Percentiles rank a stretch among this genome's conserved stretches.
Evolutionary conservation across 2,888 invertebrate genomes (phyloP).

Genomic region (Cephus pygmeus): DNA sequence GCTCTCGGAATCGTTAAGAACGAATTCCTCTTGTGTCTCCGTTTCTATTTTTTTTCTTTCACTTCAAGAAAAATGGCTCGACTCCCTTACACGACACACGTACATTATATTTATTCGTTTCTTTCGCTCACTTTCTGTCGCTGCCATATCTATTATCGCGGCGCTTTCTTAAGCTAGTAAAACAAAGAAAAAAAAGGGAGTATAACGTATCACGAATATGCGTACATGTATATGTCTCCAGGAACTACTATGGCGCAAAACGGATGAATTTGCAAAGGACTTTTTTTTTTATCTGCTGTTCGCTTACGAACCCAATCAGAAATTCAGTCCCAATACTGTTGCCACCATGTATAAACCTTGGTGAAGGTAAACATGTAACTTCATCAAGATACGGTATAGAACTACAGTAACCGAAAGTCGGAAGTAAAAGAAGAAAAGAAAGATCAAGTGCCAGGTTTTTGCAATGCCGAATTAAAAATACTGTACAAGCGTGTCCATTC

Average conservation of each 20-base stretch:
- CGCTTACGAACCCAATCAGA: too few species aligned
- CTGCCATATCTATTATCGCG: not conserved
- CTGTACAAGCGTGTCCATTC: constrained; percentile 54
- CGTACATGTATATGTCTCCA: not conserved
- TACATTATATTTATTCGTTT: constrained; percentile 22
- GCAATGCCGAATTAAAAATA: constrained; percentile 54
- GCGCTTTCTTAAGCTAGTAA: not conserved
- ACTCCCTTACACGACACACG: not conserved
- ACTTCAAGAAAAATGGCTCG: constrained; percentile 7
- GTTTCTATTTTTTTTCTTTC: constrained; percentile 14
- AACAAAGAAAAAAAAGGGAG: not conserved
- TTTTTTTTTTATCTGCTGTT: not conserved
- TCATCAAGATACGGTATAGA: not conserved
- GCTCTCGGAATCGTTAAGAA: not conserved
- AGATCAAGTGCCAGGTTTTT: constrained; percentile 42
- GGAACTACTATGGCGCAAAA: not conserved
- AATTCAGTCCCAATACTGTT: not conserved
- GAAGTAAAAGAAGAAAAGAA: not conserved
- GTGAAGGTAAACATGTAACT: not conserved
- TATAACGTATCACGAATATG: not conserved
- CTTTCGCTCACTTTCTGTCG: constrained; percentile 21
- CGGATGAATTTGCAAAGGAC: not conserved
- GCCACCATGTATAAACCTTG: not conserved
- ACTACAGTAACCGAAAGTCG: not conserved
- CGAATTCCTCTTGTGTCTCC: constrained; percentile 2